A percentile compares a stretch with the other conserved stretches of the same genome.
phyloP scores from a whole-genome alignment of 2,888 invertebrate genomes.

The Cataglyphis altisquamis region DNA sequence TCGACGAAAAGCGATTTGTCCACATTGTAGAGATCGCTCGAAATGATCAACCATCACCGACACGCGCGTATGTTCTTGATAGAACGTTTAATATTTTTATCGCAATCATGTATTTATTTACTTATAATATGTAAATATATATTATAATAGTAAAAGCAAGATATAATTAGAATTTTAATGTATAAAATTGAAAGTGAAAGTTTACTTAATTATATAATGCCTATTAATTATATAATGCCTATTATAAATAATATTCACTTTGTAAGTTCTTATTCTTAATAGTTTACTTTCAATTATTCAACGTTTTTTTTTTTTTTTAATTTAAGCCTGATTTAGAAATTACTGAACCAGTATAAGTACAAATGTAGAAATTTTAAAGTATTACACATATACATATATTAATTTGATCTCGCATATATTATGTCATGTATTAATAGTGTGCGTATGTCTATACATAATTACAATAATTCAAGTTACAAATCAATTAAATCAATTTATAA shows the following conservation, averaged over 20 bases:
- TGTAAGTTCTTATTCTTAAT: background rate
- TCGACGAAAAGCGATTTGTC: constrained; percentile 43
- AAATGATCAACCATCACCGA: background rate
- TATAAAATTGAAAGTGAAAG: background rate
- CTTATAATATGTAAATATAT: background rate
- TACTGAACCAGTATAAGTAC: background rate
- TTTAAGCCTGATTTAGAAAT: background rate
- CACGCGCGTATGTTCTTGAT: background rate
- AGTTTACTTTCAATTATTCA: background rate
- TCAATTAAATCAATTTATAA: background rate
- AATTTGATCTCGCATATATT: background rate
- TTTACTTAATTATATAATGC: no score
- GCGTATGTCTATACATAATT: background rate
- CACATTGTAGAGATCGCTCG: background rate
- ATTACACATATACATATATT: background rate
- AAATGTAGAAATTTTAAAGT: background rate
- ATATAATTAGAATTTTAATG: background rate
- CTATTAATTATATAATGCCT: no score
- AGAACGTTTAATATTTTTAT: background rate
- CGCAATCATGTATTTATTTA: background rate
- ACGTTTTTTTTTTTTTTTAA: background rate
- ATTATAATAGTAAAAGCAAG: background rate
- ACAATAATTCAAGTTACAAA: background rate
- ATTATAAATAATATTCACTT: background rate
- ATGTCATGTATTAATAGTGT: background rate